Base-by-base conservation (phyloP, 2,888 invertebrate genomes). In the Drosophila subquinaria region DNA sequence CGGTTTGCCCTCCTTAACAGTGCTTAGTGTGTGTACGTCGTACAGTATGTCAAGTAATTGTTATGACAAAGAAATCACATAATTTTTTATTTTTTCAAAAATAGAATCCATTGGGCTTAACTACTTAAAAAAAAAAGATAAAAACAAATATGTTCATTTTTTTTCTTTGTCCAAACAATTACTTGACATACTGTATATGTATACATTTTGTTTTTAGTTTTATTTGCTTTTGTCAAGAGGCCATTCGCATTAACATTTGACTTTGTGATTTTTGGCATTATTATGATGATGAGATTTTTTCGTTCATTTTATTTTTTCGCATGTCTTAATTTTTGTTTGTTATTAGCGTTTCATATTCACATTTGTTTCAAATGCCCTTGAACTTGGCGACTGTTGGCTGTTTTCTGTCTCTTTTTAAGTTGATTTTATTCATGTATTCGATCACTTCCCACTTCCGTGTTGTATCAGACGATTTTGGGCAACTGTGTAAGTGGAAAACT, bases 171-270 rank as follows among this genome's bases (percentile, higher is more conserved):
- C n/a, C 1, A 13, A 38, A 38, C 38, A 38, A n/a, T 38, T 38
- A 38, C 8, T 38, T n/a, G 38, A 38, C 38, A 38, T 38, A 38
- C 38, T 38, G n/a, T 38, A 36, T 36, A 13, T 15, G 17, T 13
- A 40, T 36, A 43, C 30, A 62, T 76, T 67, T 75, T 63, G 45
- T 45, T 53, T 27, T 36, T 53, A 73, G 79, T 79, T 73, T 45
- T 59, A 73, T 83, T 81, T 73, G 78, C 67, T 70, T 80, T 82
- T 84, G 84, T 78, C 72, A 73, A 69, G 72, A 78, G 88, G 88
- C 82, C 85, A 84, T 84, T 84, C 83, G 78, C 82, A 84, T 87
- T 84, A 69, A 66, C 59, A 59, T 73, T 71, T 42, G 57, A 64
- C 59, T 71, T 77, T 63, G 52, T 42, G 17, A 57, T 40, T 35